Base-by-base conservation (phyloP, 2,888 invertebrate species). In the Chironomus riparius region DNA sequence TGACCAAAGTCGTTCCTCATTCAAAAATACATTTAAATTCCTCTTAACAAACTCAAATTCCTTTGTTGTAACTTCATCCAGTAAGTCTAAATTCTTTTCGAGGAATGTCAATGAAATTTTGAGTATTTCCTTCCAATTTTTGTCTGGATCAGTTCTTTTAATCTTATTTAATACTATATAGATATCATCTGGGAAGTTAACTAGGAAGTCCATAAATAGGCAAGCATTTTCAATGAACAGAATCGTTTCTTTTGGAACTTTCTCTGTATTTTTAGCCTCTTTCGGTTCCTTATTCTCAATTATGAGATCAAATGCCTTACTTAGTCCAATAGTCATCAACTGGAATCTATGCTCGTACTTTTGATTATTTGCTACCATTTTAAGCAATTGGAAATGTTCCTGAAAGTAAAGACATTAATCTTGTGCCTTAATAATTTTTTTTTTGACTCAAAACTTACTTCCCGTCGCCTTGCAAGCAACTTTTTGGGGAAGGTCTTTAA, bases 191-290 rank as follows among this genome's bases (percentile, higher is more conserved):
- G 76, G 77, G 47, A 77, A 71, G 50, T 78, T 76, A 6, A 78
- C 47, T 5, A 78, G 18, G 6, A 78, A 68, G 48, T 78, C 78
- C 71, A 77, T 77, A 68, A 78, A 72, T 0, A 78, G 69, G 22
- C 77, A 77, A 18, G 77, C 76, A 76, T 78, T 78, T 56, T 78
- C 78, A 1, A 77, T 15, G 1, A 77, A 70, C 12, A 77, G 10
- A 0, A 77, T 72, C 47, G 76, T 24, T 3, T 76, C 47, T 70
- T 77, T 77, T 24, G 76, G 28, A n/a, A 48, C 62, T 61, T 48
- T 68, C n/a, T 70, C 61, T 24, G 18, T 12, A 22, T 13, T 38
- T 28, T 38, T 38, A 38, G 38, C 2, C 38, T 38, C 62, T 5
- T 22, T 21, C 6, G 12, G 12, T 7, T 38, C 48, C 3, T 24